phyloP scores from a whole-genome alignment of 2,888 invertebrate genomes.

The Adelognathus sp. region DNA sequence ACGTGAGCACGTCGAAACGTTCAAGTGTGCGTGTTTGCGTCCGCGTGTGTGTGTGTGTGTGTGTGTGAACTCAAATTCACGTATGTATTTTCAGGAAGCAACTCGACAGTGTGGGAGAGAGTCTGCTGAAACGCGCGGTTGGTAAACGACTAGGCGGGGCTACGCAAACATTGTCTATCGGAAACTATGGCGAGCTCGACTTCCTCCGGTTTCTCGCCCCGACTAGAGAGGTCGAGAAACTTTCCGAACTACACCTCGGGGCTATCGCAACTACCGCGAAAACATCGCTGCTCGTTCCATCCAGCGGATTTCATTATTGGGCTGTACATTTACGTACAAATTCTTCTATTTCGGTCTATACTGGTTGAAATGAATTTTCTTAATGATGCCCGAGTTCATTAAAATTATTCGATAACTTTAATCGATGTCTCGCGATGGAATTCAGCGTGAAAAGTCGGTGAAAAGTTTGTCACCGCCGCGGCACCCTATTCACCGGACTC shows the following conservation, averaged over 20 bases:
- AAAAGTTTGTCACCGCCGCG: not conserved
- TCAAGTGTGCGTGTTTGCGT: too few relatives aligned
- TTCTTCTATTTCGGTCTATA: not conserved
- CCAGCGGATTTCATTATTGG: not conserved
- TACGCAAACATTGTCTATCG: constrained; percentile 41
- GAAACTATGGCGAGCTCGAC: constrained; percentile 41
- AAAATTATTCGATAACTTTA: not conserved
- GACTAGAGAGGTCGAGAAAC: constrained; percentile 49
- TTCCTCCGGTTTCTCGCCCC: constrained; percentile 43
- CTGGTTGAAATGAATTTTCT: not conserved
- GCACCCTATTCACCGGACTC: not conserved
- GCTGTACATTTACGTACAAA: too few relatives aligned
- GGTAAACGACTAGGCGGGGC: not conserved
- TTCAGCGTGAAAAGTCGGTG: not conserved
- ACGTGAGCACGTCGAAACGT: constrained; percentile 23
- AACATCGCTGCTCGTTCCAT: not conserved
- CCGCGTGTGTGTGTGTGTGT: too few relatives aligned
- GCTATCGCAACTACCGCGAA: not conserved
- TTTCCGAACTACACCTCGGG: constrained; percentile 42
- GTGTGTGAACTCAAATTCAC: not conserved
- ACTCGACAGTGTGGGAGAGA: constrained; percentile 22
- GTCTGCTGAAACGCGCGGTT: not conserved
- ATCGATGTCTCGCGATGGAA: not conserved
- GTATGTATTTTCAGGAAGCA: constrained; percentile 27
- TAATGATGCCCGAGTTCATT: not conserved